Evolutionary conservation across 92 coral and sea anemone genomes (phyloP).

Genomic region (Porites lobata): DNA sequence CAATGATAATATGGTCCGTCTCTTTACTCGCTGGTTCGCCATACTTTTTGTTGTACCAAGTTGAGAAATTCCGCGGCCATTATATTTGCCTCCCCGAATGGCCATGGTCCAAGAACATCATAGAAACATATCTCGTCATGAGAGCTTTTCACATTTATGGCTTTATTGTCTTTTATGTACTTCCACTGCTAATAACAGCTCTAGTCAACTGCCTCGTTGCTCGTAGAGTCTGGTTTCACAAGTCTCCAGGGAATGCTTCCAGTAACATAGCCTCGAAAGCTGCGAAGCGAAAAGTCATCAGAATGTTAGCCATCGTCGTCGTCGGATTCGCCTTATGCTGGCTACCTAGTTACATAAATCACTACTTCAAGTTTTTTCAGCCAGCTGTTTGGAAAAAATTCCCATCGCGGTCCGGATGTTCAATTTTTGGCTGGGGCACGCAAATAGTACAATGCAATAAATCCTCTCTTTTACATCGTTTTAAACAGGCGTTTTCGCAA

Average conservation of each 20-base stretch:
- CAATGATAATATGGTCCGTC: conserved; percentile 63
- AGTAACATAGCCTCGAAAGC: conserved; percentile 28
- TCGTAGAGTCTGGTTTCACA: conserved; percentile 68
- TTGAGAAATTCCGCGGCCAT: conserved; percentile 9
- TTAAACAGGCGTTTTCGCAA: conserved; percentile 64
- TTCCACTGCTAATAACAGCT: conserved; percentile 68
- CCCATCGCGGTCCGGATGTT: conserved; percentile 5
- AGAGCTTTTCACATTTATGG: conserved; percentile 37
- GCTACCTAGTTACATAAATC: conserved; percentile 76
- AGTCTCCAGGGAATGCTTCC: conserved; percentile 32
- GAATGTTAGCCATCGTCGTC: conserved; percentile 59
- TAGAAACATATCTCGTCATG: conserved; percentile 26
- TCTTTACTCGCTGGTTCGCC: conserved; percentile 55
- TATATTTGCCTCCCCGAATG: conserved; percentile 32
- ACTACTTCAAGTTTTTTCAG: conserved; percentile 36
- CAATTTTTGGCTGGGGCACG: conserved; percentile 67
- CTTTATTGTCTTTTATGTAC: conserved; percentile 62
- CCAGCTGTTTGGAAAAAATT: conserved; percentile 1
- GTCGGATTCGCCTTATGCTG: conserved; percentile 68
- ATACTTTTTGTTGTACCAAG: conserved; percentile 38
- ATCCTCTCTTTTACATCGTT: conserved; percentile 65
- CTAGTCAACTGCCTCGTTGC: conserved; percentile 63
- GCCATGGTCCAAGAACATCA: conserved; percentile 46
- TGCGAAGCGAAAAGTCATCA: conserved; percentile 64
- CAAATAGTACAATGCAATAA: conserved; percentile 24